phyloP scores from a whole-genome alignment of 2,888 invertebrate genomes.

The Cerceris ruficornis region DNA sequence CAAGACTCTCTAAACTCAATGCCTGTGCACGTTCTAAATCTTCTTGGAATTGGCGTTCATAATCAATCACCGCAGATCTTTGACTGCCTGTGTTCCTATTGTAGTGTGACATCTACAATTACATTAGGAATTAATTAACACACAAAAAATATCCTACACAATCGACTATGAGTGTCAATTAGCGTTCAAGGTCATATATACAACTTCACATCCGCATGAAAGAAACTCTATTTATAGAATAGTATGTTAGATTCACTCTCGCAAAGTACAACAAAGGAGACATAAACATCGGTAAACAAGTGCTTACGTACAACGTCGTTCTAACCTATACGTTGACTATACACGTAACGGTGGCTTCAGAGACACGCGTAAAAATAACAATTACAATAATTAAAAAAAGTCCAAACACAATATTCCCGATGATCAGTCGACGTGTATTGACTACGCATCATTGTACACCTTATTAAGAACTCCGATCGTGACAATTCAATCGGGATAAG shows the following conservation, averaged over 20 bases:
- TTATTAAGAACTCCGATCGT: background rate
- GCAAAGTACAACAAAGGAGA: background rate
- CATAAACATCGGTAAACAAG: background rate
- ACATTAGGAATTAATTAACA: conserved; percentile 30
- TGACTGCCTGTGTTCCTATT: conserved; percentile 73
- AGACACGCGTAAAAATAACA: background rate
- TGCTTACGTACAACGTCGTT: background rate
- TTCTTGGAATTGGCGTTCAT: conserved; percentile 92
- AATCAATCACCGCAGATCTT: conserved; percentile 83
- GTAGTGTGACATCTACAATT: conserved; percentile 78
- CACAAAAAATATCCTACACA: background rate
- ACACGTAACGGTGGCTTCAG: background rate
- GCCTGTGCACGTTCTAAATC: conserved; percentile 95
- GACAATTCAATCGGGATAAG: background rate
- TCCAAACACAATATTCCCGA: background rate
- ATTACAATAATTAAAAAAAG: background rate
- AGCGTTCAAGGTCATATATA: background rate
- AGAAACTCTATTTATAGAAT: background rate
- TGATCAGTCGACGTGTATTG: background rate
- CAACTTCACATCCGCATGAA: background rate
- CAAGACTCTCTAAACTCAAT: conserved; percentile 92
- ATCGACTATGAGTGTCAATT: background rate
- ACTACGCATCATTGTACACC: background rate
- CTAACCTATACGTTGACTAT: conserved; percentile 22
- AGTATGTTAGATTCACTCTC: background rate